These are phyloP conservation scores for Coptodon rendalli DNA, from an alignment of 2,113 vertebrate species.

Conservation along the genomic window DNA sequence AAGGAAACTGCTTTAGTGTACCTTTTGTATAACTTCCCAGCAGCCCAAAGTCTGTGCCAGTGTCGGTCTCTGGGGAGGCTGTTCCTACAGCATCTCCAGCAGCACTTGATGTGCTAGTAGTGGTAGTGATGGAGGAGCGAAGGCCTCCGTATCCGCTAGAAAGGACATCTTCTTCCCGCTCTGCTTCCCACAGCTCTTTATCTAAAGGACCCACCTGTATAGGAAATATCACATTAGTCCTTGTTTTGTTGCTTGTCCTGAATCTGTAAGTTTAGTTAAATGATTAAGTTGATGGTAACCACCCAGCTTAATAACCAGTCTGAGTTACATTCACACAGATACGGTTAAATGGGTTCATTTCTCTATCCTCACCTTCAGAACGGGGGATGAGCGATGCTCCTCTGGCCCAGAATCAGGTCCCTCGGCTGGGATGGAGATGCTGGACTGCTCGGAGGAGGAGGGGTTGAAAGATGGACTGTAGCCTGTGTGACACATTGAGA, in stretches of 20 bases:
- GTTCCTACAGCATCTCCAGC: background rate
- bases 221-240: background rate
- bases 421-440: background rate
- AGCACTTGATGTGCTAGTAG: background rate
- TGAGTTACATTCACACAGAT: background rate
- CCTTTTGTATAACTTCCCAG: constrained; percentile 25
- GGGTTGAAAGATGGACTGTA: constrained; percentile 27
- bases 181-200: constrained; percentile 29
- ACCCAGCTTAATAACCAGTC: background rate
- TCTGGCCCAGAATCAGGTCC: background rate
- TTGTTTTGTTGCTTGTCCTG: background rate
- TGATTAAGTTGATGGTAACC: background rate
- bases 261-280: background rate
- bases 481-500: constrained; percentile 28
- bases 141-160: constrained; percentile 35
- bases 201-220: background rate
- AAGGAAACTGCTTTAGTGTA: background rate
- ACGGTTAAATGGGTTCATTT: background rate
- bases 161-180: constrained; percentile 25
- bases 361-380: constrained; percentile 31
- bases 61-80: constrained; percentile 34
- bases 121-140: background rate
- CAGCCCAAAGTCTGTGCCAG: constrained; percentile 55
- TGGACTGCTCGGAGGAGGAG: background rate
- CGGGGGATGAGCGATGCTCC: background rate